These are phyloP conservation scores for Lucifuga dentata DNA, from an alignment of 2,113 vertebrate species.

Conservation along the genomic window DNA sequence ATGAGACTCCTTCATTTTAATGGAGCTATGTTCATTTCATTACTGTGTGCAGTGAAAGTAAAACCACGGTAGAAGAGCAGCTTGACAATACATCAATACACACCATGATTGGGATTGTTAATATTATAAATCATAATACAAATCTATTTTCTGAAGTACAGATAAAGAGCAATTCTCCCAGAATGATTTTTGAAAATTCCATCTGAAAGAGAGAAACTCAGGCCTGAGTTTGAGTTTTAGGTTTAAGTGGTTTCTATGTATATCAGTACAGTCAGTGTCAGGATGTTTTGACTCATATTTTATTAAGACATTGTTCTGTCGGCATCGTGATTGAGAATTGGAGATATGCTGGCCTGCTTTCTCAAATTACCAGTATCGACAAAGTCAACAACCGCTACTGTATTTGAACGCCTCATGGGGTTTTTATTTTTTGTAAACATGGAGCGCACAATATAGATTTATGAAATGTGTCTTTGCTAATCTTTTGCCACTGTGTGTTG, in stretches of 20 bases:
- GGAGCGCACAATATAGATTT: slow-evolving; percentile 12
- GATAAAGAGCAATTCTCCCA: no score
- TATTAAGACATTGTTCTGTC: slow-evolving; percentile 58
- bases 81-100: no score
- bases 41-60: no score
- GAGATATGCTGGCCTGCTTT: slow-evolving; percentile 26
- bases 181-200: no score
- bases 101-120: no score
- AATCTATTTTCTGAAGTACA: no score
- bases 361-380: slow-evolving; percentile 40
- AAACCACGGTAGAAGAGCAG: no score
- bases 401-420: slow-evolving; percentile 23
- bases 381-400: slow-evolving; percentile 49
- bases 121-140: no score
- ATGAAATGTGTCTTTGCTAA: slow-evolving; percentile 63
- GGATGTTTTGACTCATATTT: slow-evolving; percentile 12
- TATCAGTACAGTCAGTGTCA: slow-evolving; percentile 12
- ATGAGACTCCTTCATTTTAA: no score
- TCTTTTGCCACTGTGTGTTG: slow-evolving; percentile 70
- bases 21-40: no score
- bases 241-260: slow-evolving; percentile 14
- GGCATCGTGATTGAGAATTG: slow-evolving; percentile 20
- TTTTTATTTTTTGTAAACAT: slow-evolving; percentile 46
- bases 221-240: no score
- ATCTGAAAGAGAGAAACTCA: no score